Base-by-base conservation (phyloP, 2,113 vertebrate species). In the Mesitornis unicolor region DNA sequence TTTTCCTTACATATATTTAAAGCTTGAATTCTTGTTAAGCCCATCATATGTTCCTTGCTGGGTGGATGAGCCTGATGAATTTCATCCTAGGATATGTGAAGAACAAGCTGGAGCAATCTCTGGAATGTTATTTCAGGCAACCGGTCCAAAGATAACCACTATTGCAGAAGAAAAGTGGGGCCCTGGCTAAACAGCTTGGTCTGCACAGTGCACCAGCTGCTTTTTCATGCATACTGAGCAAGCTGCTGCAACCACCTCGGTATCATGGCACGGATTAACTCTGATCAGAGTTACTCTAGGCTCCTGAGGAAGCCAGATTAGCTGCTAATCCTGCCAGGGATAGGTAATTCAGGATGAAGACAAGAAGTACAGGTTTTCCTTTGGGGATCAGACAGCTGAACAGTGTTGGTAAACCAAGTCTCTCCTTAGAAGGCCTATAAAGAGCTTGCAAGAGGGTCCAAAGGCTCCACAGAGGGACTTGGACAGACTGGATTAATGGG, bases 71-170 rank as follows among this genome's bases (percentile, higher is more conserved):
- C 65, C 24, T 19, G 73, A 75, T 60, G n/a, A n/a, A 42, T 88
- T 92, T 25, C 47, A 36, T 74, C 60, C 65, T 16, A 8, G 74
- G 24, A 61, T 61, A 50, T 1, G 2, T 22, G 64, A 73, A 42
- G 43, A 26, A 50, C 3, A 48, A 84, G 64, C 69, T 38, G 70
- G 54, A 88, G 86, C 70, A 82, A 83, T 31, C 61, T 48, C 83
- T 71, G 94, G 70, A 83, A 88, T 85, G 89, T 90, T 88, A 28
- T 92, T 94, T 85, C 53, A 79, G 92, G 92, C 89, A 94, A 22
- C 50, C 31, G 13, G 35, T 22, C 31, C 79, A 20, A 36, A 94
- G 83, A 82, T 74, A 78, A 82, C 0, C 9, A 84, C 19, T 19
- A 8, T 10, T 17, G 42, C 29, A 53, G 63, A 22, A 43, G 68